These are phyloP conservation scores for Euphonia xanthogaster DNA, from an alignment of 2,797 vertebrate species.

Conservation along the genomic window DNA sequence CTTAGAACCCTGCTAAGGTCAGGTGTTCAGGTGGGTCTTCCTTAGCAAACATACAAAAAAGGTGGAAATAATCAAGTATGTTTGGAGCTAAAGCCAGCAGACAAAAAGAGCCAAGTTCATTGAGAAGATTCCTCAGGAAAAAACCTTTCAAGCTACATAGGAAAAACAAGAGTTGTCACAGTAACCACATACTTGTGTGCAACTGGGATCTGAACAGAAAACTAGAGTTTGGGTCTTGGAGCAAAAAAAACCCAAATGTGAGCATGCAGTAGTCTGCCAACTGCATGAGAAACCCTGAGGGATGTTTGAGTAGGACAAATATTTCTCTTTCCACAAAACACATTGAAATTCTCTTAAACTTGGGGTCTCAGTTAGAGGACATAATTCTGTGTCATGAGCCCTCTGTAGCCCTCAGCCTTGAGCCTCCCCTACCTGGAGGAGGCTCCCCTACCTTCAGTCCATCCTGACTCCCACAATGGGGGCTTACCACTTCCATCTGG, in stretches of 20 bases:
- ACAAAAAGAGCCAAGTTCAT: background rate
- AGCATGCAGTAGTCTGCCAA: background rate
- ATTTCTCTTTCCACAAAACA: background rate
- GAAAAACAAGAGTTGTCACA: background rate
- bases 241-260: rapidly evolving
- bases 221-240: background rate
- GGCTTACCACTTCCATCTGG: background rate
- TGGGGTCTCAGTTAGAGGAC: background rate
- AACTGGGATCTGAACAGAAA: background rate
- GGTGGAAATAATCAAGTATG: background rate
- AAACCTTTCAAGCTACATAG: background rate
- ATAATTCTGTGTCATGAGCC: rapidly evolving
- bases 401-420: background rate
- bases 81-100: background rate
- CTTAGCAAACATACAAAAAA: background rate
- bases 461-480: background rate
- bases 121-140: background rate
- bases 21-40: background rate
- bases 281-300: background rate
- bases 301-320: background rate
- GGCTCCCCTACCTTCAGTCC: background rate
- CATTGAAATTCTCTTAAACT: background rate
- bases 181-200: background rate
- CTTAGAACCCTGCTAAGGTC: background rate
- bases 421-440: background rate